A percentile compares a stretch with the other conserved stretches of the same genome.
Evolutionary conservation across 1,140 invertebrate genomes (phyloP).

Genomic region (Palaemon carinicauda): DNA sequence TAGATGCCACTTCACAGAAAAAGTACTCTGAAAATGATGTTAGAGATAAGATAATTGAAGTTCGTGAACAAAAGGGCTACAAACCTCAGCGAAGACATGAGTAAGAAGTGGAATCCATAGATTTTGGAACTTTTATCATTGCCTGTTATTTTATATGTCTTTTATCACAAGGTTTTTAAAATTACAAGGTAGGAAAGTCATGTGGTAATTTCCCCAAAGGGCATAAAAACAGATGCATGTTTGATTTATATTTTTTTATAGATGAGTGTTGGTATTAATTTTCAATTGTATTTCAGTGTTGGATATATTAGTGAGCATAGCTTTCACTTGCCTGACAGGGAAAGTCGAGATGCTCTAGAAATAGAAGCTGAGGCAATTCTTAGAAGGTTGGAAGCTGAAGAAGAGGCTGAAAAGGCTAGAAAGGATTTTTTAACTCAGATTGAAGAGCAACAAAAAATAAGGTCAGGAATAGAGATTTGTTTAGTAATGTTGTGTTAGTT

Average conservation of each 20-base stretch:
- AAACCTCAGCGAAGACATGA: constrained; percentile 40
- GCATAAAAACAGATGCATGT: too few species aligned
- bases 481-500: background rate
- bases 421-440: constrained; percentile 42
- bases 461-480: constrained; percentile 12
- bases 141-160: background rate
- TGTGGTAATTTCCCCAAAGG: too few species aligned
- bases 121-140: too few species aligned
- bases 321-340: constrained; percentile 13
- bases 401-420: constrained; percentile 45
- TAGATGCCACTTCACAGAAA: constrained; percentile 65
- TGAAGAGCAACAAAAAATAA: constrained; percentile 52
- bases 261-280: background rate
- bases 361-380: constrained; percentile 53
- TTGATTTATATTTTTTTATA: background rate
- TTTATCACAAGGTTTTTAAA: background rate
- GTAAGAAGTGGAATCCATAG: constrained; percentile 17
- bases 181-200: too few species aligned
- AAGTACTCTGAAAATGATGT: constrained; percentile 45
- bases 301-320: background rate
- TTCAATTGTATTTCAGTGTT: background rate
- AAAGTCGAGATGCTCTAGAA: constrained; percentile 43
- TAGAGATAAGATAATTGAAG: constrained; percentile 39
- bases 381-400: constrained; percentile 46
- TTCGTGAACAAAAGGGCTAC: constrained; percentile 52